Conservation (phyloP, 2,113 vertebrate genomes). For the Ophthalmotilapia sp. region DNA sequence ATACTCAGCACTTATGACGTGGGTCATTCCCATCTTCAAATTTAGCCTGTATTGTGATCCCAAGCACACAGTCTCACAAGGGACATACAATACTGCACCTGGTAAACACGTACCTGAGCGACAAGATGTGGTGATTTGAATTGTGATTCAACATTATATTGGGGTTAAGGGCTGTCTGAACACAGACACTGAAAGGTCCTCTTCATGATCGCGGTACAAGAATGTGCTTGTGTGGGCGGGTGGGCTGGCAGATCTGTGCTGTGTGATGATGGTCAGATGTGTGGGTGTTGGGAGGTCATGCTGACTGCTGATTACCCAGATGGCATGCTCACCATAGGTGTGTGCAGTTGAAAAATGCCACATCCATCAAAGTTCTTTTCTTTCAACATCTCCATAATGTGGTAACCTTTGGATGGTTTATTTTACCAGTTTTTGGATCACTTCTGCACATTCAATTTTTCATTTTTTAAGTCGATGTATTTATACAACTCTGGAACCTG, state of each 20-base stretch:
- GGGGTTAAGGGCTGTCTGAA: neutral
- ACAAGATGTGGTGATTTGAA: neutral
- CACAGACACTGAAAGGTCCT: neutral
- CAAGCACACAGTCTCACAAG: neutral
- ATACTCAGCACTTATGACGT: neutral
- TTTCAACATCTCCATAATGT: neutral
- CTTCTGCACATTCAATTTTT: neutral
- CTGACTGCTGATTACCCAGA: slow-evolving; percentile 55
- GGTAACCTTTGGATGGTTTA: neutral
- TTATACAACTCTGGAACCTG: neutral
- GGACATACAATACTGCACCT: neutral
- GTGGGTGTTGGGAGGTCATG: slow-evolving; percentile 41
- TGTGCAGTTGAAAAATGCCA: slow-evolving; percentile 11
- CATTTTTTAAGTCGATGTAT: neutral
- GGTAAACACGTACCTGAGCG: neutral
- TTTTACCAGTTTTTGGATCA: neutral
- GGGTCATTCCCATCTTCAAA: neutral
- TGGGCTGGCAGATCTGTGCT: slow-evolving; percentile 1
- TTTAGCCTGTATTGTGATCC: neutral
- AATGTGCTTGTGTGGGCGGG: neutral
- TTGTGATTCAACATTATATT: neutral
- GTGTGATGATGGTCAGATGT: slow-evolving; percentile 26
- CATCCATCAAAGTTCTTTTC: slow-evolving; percentile 12
- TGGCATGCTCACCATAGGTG: slow-evolving; percentile 27
- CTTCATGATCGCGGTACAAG: neutral